Evolutionary conservation across 2,113 vertebrate genomes (phyloP).

Genomic region (Pangasianodon gigas): DNA sequence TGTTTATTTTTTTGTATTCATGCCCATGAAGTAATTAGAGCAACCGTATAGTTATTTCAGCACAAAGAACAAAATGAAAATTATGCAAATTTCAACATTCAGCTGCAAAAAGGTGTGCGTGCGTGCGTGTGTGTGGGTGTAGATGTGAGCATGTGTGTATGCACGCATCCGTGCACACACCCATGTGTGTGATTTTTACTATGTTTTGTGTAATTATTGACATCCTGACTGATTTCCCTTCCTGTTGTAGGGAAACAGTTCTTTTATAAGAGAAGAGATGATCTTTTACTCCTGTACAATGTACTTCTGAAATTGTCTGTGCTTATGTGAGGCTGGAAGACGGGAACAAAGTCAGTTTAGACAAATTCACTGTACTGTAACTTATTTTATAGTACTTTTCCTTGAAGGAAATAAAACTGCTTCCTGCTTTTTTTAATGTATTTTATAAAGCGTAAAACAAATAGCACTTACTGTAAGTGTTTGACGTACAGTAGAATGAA

Average conservation of each 20-base stretch:
- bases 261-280: constrained; percentile 82
- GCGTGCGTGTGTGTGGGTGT: constrained; percentile 13
- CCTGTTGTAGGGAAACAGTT: constrained; percentile 81
- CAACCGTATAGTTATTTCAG: constrained; percentile 73
- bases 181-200: constrained; percentile 69
- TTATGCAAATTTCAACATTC: constrained; percentile 78
- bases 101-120: constrained; percentile 55
- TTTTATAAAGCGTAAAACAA: constrained; percentile 91
- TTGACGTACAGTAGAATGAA: constrained; percentile 89
- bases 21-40: constrained; percentile 90
- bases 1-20: constrained; percentile 70
- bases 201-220: constrained; percentile 84
- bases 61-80: constrained; percentile 70
- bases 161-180: constrained; percentile 64
- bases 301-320: constrained; percentile 77
- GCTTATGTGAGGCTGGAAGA: constrained; percentile 92
- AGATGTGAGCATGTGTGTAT: constrained; percentile 49
- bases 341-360: constrained; percentile 96
- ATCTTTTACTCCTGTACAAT: constrained; percentile 82
- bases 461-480: constrained; percentile 88
- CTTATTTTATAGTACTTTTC: constrained; percentile 99
- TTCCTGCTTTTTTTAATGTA: constrained; percentile 88
- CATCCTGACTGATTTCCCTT: constrained; percentile 81
- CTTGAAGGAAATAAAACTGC: constrained; percentile 93
- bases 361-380: constrained; percentile 99